Conservation (phyloP, 2,797 vertebrate species). For the Macroramphosus scolopax region DNA sequence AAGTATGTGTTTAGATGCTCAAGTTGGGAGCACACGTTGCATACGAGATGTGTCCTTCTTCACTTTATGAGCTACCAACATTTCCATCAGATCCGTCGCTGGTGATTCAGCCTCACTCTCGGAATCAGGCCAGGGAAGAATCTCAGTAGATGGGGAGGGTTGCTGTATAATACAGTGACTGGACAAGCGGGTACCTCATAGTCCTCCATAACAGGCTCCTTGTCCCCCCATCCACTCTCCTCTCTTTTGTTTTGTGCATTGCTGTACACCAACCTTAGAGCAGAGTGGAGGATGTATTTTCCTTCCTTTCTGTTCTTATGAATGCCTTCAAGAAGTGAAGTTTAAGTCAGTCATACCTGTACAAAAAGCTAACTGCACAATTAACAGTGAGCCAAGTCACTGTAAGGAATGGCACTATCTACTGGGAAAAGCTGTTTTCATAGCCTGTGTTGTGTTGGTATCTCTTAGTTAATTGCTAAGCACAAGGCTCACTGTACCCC, state of each 20-base stretch:
- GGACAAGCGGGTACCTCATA: conserved; percentile 15
- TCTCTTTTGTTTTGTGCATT: neutral
- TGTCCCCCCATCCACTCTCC: neutral
- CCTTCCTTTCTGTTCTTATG: neutral
- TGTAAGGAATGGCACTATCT: conserved; percentile 4
- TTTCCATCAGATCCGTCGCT: conserved; percentile 19
- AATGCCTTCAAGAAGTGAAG: neutral
- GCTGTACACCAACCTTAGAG: neutral
- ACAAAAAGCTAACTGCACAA: neutral
- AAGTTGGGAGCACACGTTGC: conserved; percentile 14
- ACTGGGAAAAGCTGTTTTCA: conserved; percentile 5
- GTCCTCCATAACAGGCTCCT: conserved; percentile 29
- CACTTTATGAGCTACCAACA: conserved; percentile 9
- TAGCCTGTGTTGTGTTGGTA: conserved; percentile 31
- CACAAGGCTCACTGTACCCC: conserved; percentile 12
- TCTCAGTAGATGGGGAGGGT: conserved; percentile 1
- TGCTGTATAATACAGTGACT: conserved; percentile 26
- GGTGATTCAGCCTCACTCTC: conserved; percentile 51
- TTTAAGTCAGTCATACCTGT: neutral
- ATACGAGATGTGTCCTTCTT: conserved; percentile 15
- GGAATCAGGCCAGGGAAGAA: conserved; percentile 32
- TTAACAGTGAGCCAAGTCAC: conserved; percentile 5
- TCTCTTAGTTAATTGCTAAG: conserved; percentile 29
- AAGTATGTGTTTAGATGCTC: conserved; percentile 34
- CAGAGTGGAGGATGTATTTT: neutral